A percentile compares a stretch with the other conserved stretches of the same genome.
These are phyloP conservation scores for Ecliptopera silaceata DNA, from an alignment of 2,888 invertebrate genomes.

Conservation along the genomic window DNA sequence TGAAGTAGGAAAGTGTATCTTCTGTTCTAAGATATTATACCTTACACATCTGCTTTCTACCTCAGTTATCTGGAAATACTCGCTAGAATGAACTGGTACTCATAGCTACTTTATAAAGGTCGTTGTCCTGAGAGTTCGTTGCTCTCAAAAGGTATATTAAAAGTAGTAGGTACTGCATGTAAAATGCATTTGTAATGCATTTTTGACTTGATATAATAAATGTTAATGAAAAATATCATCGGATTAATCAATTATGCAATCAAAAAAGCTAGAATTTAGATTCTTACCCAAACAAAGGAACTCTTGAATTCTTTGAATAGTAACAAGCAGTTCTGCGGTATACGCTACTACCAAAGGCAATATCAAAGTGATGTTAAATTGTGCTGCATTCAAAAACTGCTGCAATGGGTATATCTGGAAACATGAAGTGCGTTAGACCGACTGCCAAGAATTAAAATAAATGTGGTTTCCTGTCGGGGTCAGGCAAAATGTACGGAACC, in stretches of 20 bases:
- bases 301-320: conserved; percentile 66
- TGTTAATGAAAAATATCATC: neutral
- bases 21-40: too few relatives aligned
- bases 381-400: conserved; percentile 71
- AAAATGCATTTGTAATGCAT: too few relatives aligned
- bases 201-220: neutral
- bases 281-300: conserved; percentile 64
- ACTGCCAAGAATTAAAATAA: conserved; percentile 36
- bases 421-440: conserved; percentile 28
- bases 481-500: conserved; percentile 22
- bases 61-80: neutral
- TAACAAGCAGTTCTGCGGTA: conserved; percentile 81
- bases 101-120: neutral
- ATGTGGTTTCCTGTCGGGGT: conserved; percentile 30
- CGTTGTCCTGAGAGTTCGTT: neutral
- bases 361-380: conserved; percentile 71
- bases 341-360: conserved; percentile 80
- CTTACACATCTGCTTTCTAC: neutral
- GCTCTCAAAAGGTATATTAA: neutral
- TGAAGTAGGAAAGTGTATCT: too few relatives aligned
- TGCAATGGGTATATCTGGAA: conserved; percentile 76
- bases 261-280: neutral
- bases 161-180: neutral
- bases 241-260: neutral
- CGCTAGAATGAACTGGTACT: neutral